phyloP scores from a whole-genome alignment of 2,113 vertebrate genomes.

The Sclerurus mexicanus region DNA sequence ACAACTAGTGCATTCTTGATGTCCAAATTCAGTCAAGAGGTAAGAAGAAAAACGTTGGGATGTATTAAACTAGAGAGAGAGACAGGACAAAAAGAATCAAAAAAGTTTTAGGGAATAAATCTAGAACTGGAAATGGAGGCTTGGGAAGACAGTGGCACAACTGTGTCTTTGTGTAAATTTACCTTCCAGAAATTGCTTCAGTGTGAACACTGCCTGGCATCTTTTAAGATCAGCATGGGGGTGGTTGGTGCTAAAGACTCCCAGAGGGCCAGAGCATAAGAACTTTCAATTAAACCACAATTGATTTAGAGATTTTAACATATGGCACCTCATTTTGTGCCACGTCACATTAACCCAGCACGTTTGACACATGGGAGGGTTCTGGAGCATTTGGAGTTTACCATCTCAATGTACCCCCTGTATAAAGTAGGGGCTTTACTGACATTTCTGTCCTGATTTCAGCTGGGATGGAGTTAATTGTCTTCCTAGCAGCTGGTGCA shows the following conservation, averaged over 20 bases:
- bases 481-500: background rate
- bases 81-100: background rate
- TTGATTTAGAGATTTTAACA: background rate
- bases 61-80: background rate
- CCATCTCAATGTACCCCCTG: background rate
- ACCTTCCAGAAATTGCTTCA: background rate
- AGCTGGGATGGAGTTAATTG: background rate
- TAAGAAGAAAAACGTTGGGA: background rate
- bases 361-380: background rate
- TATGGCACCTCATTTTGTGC: background rate
- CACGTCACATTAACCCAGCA: background rate
- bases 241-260: background rate
- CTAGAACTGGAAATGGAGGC: background rate
- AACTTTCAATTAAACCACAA: background rate
- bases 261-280: background rate
- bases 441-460: background rate
- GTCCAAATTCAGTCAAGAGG: background rate
- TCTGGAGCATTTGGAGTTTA: background rate
- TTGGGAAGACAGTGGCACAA: background rate
- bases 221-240: background rate
- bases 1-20: background rate
- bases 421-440: background rate
- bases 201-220: background rate
- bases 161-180: background rate
- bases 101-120: background rate